Conservation (phyloP, 2,113 vertebrate genomes). For the Anolis carolinensis region DNA sequence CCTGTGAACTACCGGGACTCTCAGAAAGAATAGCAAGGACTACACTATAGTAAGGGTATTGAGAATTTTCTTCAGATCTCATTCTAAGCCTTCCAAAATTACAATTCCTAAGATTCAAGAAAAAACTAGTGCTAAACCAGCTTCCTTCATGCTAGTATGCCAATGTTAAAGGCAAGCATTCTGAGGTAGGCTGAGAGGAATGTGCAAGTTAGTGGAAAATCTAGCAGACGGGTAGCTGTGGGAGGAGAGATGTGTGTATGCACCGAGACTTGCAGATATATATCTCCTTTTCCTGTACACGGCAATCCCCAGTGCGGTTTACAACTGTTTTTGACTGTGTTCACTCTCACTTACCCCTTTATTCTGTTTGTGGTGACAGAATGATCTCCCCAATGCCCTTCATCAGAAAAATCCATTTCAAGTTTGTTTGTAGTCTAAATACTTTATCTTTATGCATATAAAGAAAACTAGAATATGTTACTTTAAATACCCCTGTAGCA, state of each 20-base stretch:
- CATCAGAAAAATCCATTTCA: too few species aligned
- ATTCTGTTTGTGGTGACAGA: too few species aligned
- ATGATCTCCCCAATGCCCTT: too few species aligned
- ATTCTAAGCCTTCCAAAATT: neutral
- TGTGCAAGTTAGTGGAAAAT: neutral
- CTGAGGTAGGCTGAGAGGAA: neutral
- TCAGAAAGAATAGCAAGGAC: neutral
- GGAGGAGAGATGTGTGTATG: too few species aligned
- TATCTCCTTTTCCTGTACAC: neutral
- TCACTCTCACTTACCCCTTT: too few species aligned
- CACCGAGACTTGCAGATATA: neutral
- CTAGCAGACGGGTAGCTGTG: neutral
- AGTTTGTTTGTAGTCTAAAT: too few species aligned
- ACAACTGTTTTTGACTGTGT: neutral
- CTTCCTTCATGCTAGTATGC: neutral
- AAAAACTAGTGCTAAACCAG: neutral
- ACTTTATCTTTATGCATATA: too few species aligned
- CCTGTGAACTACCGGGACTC: neutral
- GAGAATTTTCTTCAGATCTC: neutral
- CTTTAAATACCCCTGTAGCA: too few species aligned
- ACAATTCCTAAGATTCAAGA: neutral
- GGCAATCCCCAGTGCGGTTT: neutral
- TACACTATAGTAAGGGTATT: neutral
- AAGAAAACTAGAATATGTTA: too few species aligned
- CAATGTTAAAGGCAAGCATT: neutral